Base-by-base conservation (phyloP, 2,888 invertebrate species). In the Brenthis daphne region DNA sequence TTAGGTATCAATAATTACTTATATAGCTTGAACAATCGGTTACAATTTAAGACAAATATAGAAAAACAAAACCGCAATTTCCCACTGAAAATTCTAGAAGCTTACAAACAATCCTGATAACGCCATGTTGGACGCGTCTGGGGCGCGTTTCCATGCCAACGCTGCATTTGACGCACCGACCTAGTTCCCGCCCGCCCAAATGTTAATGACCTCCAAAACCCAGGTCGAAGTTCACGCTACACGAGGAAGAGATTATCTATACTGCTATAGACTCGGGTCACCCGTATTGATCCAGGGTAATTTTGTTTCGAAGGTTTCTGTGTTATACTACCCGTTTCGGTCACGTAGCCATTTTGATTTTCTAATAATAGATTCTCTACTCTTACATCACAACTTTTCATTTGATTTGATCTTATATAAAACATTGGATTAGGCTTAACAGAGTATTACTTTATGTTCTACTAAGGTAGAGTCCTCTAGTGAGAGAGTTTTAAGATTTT, bases 131-230 rank as follows among this genome's bases (percentile, higher is more conserved):
- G 64, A 70, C 66, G 76, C 79, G 84, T 84, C 79, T 81, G 79
- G 80, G 81, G 79, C 81, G 80, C 82, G 91, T 90, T 73, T 77
- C 78, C 80, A 88, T 85, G 80, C 77, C 83, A 82, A 89, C 88
- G 84, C 80, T 90, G 90, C 90, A 90, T 77, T 74, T 77, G 76
- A 81, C 88, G 88, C 87, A 87, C 82, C 86, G 91, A 89, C 91
- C 91, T 77, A 91, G 82, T 89, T 89, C 79, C 80, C 83, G 77
- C 86, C 87, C 84, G 81, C 81, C 84, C 85, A 92, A 92, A 92
- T 92, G 92, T 92, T 92, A 92, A 92, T 92, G 92, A 92, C 92
- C 92, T 92, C 92, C 90, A 92, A 92, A 91, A 88, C 87, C 89
- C 88, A 86, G 92, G 92, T 90, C 92, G 91, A 92, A 92, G 92